These are phyloP conservation scores for Hypanus sabinus DNA, from an alignment of 2,113 vertebrate genomes.

Conservation along the genomic window DNA sequence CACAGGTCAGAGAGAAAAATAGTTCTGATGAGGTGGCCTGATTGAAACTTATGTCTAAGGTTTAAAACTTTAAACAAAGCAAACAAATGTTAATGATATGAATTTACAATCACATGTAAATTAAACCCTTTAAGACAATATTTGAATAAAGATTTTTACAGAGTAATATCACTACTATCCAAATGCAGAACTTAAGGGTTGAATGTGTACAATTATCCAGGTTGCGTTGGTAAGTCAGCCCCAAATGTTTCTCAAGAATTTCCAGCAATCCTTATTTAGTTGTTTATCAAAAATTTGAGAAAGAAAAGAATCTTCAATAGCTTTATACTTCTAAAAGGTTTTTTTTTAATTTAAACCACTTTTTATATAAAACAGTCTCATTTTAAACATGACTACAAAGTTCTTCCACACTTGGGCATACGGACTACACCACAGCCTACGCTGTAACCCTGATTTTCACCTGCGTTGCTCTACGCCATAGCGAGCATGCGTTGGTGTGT, in stretches of 20 bases:
- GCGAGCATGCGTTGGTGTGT: no score
- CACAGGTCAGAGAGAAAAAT: no score
- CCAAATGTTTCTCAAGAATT: not conserved
- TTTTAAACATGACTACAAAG: not conserved
- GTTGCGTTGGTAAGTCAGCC: not conserved
- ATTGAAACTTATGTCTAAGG: not conserved
- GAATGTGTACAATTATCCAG: not conserved
- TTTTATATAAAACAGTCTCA: not conserved
- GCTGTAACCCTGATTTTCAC: no score
- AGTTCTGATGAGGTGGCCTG: no score
- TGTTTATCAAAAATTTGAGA: not conserved
- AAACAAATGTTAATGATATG: not conserved
- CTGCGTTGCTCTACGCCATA: no score
- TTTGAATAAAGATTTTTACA: not conserved
- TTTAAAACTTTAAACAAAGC: not conserved
- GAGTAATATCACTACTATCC: not conserved
- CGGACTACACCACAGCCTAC: no score
- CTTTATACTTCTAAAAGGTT: not conserved
- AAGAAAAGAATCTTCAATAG: not conserved
- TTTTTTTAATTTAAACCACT: not conserved
- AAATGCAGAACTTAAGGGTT: not conserved
- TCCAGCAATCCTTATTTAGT: not conserved
- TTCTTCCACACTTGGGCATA: not conserved
- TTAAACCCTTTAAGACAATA: not conserved
- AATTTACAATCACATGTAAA: not conserved